A percentile compares a stretch with the other conserved stretches of the same genome.
phyloP scores from a whole-genome alignment of 2,888 invertebrate genomes.

The Meloe dianella region DNA sequence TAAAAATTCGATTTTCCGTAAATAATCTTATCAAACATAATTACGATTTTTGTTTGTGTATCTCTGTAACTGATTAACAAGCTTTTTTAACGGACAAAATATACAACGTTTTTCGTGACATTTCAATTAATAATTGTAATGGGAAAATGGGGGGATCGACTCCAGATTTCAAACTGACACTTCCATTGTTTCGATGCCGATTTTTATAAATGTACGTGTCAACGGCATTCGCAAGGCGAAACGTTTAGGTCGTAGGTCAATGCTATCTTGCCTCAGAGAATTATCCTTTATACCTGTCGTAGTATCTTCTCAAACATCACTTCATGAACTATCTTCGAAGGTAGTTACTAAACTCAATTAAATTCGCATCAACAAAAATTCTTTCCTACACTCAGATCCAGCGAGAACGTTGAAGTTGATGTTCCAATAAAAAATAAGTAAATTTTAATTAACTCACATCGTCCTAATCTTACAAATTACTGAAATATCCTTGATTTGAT shows the following conservation, averaged over 20 bases:
- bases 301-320: neutral
- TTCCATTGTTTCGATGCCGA: conserved; percentile 38
- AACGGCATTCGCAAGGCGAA: conserved; percentile 31
- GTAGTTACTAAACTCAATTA: neutral
- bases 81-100: conserved; percentile 20
- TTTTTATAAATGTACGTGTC: conserved; percentile 40
- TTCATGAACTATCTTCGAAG: neutral
- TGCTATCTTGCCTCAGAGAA: conserved; percentile 17
- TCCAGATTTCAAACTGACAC: conserved; percentile 35
- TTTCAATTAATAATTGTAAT: conserved; percentile 40
- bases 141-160: conserved; percentile 33
- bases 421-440: neutral
- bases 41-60: no score
- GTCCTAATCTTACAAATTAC: neutral
- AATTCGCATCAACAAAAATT: neutral
- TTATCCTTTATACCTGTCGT: conserved; percentile 12
- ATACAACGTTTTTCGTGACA: conserved; percentile 33
- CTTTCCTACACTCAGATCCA: neutral
- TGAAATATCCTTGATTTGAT: neutral
- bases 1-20: neutral
- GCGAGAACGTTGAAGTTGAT: no score
- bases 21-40: neutral
- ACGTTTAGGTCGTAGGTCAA: conserved; percentile 27
- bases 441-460: no score
- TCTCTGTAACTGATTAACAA: neutral